Evolutionary conservation across 2,797 vertebrate genomes (phyloP).

Genomic region (Fistularia tabacaria): DNA sequence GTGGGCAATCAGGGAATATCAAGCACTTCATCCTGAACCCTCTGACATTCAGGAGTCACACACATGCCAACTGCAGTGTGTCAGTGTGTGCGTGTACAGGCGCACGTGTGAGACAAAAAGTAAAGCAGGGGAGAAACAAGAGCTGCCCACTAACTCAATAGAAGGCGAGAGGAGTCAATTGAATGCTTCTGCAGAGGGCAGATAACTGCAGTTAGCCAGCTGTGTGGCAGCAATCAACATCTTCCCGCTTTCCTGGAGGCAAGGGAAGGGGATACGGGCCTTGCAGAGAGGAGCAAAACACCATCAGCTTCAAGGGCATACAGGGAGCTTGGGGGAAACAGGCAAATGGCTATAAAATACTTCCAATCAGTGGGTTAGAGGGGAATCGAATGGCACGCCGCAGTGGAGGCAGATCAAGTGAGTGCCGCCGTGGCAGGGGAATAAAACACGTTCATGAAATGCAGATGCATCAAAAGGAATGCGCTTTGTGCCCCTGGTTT

Average conservation of each 20-base stretch:
- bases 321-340: slow-evolving; percentile 29
- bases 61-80: slow-evolving; percentile 35
- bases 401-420: slow-evolving; percentile 35
- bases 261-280: slow-evolving; percentile 38
- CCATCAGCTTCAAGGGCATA: slow-evolving; percentile 45
- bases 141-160: slow-evolving; percentile 68
- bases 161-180: slow-evolving; percentile 70
- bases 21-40: slow-evolving; percentile 42
- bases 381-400: slow-evolving; percentile 40
- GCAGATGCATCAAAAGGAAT: slow-evolving; percentile 48
- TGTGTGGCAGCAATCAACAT: slow-evolving; percentile 46
- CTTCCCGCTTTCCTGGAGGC: slow-evolving; percentile 39
- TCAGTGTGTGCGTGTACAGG: neutral
- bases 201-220: slow-evolving; percentile 58
- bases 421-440: slow-evolving; percentile 16
- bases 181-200: slow-evolving; percentile 67
- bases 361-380: slow-evolving; percentile 48
- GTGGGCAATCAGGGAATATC: slow-evolving; percentile 47
- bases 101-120: slow-evolving; percentile 30
- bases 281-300: slow-evolving; percentile 44
- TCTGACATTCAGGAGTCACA: slow-evolving; percentile 58
- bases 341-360: slow-evolving; percentile 56
- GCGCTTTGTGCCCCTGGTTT: slow-evolving; percentile 18
- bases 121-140: slow-evolving; percentile 63
- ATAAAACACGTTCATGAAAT: slow-evolving; percentile 32